Percentiles rank a stretch among this genome's conserved stretches.
Conservation (phyloP, 2,113 vertebrate species). For the Scomber colias region DNA sequence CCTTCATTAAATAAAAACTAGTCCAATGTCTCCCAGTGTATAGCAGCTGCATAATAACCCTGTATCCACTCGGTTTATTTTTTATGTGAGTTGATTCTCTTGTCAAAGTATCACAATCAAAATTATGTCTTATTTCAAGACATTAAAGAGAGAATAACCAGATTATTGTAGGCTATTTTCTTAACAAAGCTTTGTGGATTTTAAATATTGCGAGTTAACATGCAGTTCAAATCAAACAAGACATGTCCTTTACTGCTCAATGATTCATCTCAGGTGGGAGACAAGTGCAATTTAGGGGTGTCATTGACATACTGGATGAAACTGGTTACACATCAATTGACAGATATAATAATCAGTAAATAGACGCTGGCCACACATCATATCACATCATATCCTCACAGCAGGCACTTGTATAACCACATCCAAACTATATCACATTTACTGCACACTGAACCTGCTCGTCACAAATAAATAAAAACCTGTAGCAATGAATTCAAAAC, state of each 20-base stretch:
- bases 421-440: constrained; percentile 44
- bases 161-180: constrained; percentile 14
- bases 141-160: not conserved
- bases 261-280: constrained; percentile 28
- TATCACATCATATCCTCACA: constrained; percentile 56
- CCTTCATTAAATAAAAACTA: constrained; percentile 53
- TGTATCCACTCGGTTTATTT: constrained; percentile 5
- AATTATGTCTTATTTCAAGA: constrained; percentile 1
- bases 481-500: constrained; percentile 44
- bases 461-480: constrained; percentile 67
- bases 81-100: constrained; percentile 1
- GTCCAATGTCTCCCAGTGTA: constrained; percentile 47
- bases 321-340: constrained; percentile 42
- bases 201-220: constrained; percentile 38
- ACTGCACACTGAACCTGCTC: constrained; percentile 59
- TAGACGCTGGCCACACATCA: constrained; percentile 45
- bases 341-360: constrained; percentile 48
- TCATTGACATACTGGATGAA: constrained; percentile 42
- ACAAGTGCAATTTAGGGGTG: constrained; percentile 41
- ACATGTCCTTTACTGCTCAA: constrained; percentile 33
- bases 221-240: constrained; percentile 48
- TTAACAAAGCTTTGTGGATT: constrained; percentile 27
- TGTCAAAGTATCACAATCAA: constrained; percentile 16
- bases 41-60: constrained; percentile 58
- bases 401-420: constrained; percentile 80